These are phyloP conservation scores for Pachyuromys duprasi DNA, from an alignment of 2,797 vertebrate species.

Conservation along the genomic window DNA sequence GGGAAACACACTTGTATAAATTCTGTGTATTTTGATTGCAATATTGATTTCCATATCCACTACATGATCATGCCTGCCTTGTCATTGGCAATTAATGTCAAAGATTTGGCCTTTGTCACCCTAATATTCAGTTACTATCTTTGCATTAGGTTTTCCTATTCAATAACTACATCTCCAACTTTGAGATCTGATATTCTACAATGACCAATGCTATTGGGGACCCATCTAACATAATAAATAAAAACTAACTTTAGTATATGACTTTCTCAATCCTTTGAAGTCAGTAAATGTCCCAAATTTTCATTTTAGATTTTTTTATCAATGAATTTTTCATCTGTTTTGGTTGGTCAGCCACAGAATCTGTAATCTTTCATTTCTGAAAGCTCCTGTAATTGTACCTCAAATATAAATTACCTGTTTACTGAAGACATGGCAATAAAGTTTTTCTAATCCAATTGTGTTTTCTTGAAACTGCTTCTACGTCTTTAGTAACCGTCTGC, in stretches of 20 bases:
- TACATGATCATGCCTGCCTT: background rate
- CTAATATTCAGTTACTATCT: background rate
- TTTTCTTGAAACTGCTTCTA: background rate
- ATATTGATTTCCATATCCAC: background rate
- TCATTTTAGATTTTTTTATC: background rate
- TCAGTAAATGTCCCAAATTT: background rate
- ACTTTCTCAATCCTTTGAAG: background rate
- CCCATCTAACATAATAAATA: background rate
- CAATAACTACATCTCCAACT: background rate
- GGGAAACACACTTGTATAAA: background rate
- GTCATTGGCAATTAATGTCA: background rate
- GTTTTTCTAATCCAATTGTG: background rate
- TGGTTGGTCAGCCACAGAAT: background rate
- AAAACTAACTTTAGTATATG: background rate
- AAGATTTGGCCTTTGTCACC: background rate
- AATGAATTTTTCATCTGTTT: background rate
- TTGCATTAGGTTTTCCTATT: background rate
- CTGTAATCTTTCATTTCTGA: background rate
- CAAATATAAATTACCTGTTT: background rate
- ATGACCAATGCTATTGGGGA: background rate
- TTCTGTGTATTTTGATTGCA: background rate
- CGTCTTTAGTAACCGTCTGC: background rate
- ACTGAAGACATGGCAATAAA: background rate
- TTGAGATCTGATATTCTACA: background rate
- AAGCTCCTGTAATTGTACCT: background rate